A percentile compares a stretch with the other conserved stretches of the same genome.
These are phyloP conservation scores for Alethe diademata DNA, from an alignment of 2,113 vertebrate species.

Conservation along the genomic window DNA sequence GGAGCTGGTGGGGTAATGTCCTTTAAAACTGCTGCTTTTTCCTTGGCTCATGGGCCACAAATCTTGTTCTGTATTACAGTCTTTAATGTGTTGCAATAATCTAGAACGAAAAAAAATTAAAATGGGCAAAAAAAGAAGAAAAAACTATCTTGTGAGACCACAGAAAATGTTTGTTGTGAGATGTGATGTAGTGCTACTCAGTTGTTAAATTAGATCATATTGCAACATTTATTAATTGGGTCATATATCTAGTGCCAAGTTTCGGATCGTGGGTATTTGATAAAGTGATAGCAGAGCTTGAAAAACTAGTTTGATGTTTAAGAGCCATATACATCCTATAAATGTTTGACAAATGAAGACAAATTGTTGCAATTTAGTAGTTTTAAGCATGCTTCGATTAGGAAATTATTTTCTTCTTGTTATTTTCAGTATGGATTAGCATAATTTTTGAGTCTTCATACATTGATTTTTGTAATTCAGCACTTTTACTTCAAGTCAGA, in stretches of 20 bases:
- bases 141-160: neutral
- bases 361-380: neutral
- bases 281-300: neutral
- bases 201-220: neutral
- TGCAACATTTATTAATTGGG: neutral
- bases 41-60: neutral
- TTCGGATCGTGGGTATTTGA: neutral
- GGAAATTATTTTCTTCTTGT: neutral
- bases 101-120: neutral
- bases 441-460: neutral
- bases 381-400: neutral
- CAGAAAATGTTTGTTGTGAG: neutral
- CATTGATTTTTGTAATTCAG: neutral
- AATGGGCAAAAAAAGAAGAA: neutral
- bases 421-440: neutral
- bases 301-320: neutral
- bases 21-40: neutral
- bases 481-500: neutral
- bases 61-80: neutral
- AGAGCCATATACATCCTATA: neutral
- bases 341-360: neutral
- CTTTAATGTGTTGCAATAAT: neutral
- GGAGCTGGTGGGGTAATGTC: neutral
- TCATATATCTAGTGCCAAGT: neutral
- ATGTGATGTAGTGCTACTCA: neutral